Evolutionary conservation across 2,888 invertebrate genomes (phyloP).

Genomic region (Apamea epomidion): DNA sequence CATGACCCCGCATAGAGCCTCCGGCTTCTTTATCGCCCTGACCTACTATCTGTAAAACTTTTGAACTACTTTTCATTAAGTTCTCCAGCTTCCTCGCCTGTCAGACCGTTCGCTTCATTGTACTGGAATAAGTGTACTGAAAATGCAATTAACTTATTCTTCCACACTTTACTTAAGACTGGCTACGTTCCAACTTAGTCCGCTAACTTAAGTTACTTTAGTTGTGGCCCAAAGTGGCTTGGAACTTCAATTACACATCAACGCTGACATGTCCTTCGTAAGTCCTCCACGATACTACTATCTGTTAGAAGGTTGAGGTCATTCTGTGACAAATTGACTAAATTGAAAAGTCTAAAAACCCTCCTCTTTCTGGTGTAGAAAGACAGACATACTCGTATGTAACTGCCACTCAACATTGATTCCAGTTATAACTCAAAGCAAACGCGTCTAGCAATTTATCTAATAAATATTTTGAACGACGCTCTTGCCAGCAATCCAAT

Average conservation of each 20-base stretch:
- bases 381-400: constrained; percentile 8
- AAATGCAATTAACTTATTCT: constrained; percentile 61
- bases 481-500: constrained; percentile 30
- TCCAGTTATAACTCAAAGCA: constrained; percentile 14
- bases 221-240: constrained; percentile 47
- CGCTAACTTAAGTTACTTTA: constrained; percentile 44
- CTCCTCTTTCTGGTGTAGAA: constrained; percentile 15
- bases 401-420: constrained; percentile 35
- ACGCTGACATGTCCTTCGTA: constrained; percentile 28
- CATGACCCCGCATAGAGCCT: too few species aligned
- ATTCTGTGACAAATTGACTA: constrained; percentile 32
- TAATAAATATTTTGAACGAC: constrained; percentile 33
- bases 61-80: constrained; percentile 14
- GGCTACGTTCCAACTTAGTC: constrained; percentile 58
- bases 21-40: background rate
- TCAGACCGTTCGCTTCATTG: constrained; percentile 26
- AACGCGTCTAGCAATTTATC: constrained; percentile 32
- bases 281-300: constrained; percentile 20
- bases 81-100: constrained; percentile 19
- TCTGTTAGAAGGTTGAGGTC: constrained; percentile 19
- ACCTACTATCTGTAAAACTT: background rate
- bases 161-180: constrained; percentile 59
- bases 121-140: constrained; percentile 39
- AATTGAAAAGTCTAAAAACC: constrained; percentile 17
- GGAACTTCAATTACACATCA: constrained; percentile 54